phyloP scores from a whole-genome alignment of 1,140 invertebrate species.

The Drosophila neocordata region DNA sequence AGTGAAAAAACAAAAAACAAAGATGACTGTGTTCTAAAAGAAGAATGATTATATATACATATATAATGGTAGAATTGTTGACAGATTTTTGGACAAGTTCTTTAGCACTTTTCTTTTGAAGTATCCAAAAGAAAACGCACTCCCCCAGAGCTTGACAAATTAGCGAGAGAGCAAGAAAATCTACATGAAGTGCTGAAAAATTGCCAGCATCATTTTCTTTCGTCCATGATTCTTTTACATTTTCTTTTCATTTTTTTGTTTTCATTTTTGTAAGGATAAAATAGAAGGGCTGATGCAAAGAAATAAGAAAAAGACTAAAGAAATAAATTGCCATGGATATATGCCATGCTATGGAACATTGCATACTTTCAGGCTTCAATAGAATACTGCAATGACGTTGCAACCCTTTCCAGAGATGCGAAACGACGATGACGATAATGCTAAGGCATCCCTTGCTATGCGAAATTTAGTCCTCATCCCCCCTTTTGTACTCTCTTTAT shows the following conservation, averaged over 20 bases:
- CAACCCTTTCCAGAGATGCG: slow-evolving; percentile 17
- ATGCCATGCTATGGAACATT: slow-evolving; percentile 45
- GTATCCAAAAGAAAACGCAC: background rate
- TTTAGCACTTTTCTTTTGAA: background rate
- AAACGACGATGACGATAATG: background rate
- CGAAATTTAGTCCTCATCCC: background rate
- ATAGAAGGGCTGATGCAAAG: slow-evolving; percentile 27
- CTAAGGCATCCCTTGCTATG: background rate
- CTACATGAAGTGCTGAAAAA: slow-evolving; percentile 66
- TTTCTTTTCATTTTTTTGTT: slow-evolving; percentile 28
- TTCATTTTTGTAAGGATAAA: slow-evolving; percentile 25
- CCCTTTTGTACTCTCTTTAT: background rate
- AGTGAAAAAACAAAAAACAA: background rate
- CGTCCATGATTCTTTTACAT: background rate
- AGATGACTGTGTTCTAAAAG: slow-evolving; percentile 1
- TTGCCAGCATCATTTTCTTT: slow-evolving; percentile 57
- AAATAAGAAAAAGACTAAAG: slow-evolving; percentile 23
- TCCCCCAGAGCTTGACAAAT: slow-evolving; percentile 61
- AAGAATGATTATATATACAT: background rate
- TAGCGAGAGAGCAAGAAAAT: slow-evolving; percentile 51
- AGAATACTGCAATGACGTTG: slow-evolving; percentile 69
- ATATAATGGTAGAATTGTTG: background rate
- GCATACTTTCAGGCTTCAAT: slow-evolving; percentile 78
- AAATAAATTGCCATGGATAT: slow-evolving; percentile 65
- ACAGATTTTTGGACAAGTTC: slow-evolving; percentile 2